Base-by-base conservation (phyloP, 53 echinoderm and acorn worm species). In the Henricia sp. region DNA sequence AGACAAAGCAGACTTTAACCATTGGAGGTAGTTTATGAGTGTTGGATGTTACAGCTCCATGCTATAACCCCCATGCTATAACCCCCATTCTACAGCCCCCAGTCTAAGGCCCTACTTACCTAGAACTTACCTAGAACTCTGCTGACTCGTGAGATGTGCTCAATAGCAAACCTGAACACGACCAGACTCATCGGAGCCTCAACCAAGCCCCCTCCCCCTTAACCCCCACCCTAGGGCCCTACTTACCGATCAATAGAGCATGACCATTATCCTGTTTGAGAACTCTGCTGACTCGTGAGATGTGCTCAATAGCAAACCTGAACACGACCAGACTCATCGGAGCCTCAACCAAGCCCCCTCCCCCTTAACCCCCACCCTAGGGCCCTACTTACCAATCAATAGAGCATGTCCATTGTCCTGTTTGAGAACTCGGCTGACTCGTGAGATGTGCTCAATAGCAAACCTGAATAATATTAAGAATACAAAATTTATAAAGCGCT, bases 261-360 rank as follows among this genome's bases (percentile, higher is more conserved):
- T 97, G 97, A 19, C 97, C 97, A 71, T 94, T 97, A 12, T 94
- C 94, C 77, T 97, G 97, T 63, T 97, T 94, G 3, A 97, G 85
- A 41, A 97, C 97, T 21, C 97, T 68, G 28, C 97, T 97, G 78
- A 97, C 92, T 50, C 97, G 73, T 16, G 97, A 97, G 83, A 97
- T 94, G 64, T 97, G 97, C 52, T 97, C 97, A 59, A 97, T 94
- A 27, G 90, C 94, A 78, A 97, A 97, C 26, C 92, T 62, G 74
- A 97, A 97, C 97, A 97, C 94, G 64, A 97, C 97, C 42, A 97
- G 91, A 59, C 92, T 91, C 97, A 97, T 97, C 9, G 97, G 97
- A 16, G 97, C 94, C 63, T 94, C n/a, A n/a, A n/a, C n/a, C n/a
- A 5, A 17, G 35, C 11, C 3, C n/a, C 19, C n/a, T 32, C 29